A percentile compares a stretch with the other conserved stretches of the same genome.
Conservation (phyloP, 2,113 vertebrate species). For the Amphiprion percula region DNA sequence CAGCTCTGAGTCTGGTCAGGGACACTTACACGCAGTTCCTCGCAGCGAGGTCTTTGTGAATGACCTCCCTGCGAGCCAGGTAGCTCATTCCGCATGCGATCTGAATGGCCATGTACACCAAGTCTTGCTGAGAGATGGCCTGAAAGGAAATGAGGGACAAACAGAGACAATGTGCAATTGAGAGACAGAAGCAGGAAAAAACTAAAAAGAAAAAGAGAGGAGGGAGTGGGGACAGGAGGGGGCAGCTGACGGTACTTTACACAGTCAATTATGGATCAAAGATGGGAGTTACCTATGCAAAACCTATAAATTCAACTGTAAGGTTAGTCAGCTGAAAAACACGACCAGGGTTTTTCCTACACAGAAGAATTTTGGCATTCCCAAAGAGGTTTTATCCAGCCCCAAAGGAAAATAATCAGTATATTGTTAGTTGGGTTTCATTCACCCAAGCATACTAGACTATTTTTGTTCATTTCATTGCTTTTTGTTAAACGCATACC, state of each 20-base stretch:
- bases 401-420: too few species aligned
- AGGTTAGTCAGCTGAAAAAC: too few species aligned
- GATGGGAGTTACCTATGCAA: neutral
- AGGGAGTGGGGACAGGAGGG: neutral
- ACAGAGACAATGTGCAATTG: slow-evolving; percentile 12
- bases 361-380: too few species aligned
- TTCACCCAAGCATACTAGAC: too few species aligned
- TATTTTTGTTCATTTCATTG: too few species aligned
- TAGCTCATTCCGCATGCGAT: slow-evolving; percentile 99
- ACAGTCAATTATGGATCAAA: slow-evolving; percentile 5
- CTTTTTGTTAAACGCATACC: too few species aligned
- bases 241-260: slow-evolving; percentile 13
- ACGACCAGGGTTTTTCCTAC: too few species aligned
- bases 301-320: too few species aligned
- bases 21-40: slow-evolving; percentile 98
- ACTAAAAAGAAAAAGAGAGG: neutral
- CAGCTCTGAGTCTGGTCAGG: neutral
- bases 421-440: too few species aligned
- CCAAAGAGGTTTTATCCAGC: too few species aligned
- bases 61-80: slow-evolving; percentile 95
- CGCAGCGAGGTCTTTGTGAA: slow-evolving; percentile 98
- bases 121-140: slow-evolving; percentile 98
- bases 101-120: slow-evolving; percentile 99
- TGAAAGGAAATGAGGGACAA: slow-evolving; percentile 70
- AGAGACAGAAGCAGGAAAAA: slow-evolving; percentile 20